Evolutionary conservation across 37 sponge, comb jelly and placozoan species (phyloP), one percentile per base, ranked within the genome.

Genomic region (Eunapius fragilis): DNA sequence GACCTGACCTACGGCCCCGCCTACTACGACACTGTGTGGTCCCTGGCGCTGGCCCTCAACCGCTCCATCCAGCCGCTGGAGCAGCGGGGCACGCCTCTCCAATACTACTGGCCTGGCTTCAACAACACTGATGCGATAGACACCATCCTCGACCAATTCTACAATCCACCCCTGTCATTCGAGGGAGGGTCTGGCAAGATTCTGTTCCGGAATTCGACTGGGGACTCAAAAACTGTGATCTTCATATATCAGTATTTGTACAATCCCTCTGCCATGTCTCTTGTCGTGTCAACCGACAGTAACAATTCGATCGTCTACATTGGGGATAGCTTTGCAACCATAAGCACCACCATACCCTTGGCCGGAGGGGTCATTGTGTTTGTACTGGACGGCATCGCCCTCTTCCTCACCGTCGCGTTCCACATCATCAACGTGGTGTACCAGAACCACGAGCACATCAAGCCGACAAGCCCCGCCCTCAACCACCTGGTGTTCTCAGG

Each of bases 11-110:
- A 34, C 25, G 81, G 50, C 3, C 33, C 78, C 17, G 0, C 68
- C n/a, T 74, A 80, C 68, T 80, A 87, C 24, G 87, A 87, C 73
- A 81, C 87, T 6, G 81, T 74, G 41, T 87, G 80, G 87, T 80
- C 87, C 17, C 30, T 87, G 67, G 87, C 81, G 0, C 71, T 87
- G 24, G 74, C 81, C 2, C 14, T 87, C 22, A 50, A 80, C 75
- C 58, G 58, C 58, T 58, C 58, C 17, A 19, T 58, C 58, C 58
- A 12, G 19, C 1, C 14, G 19, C 58, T 58, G 58, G 14, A 58
- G 19, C 58, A 58, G 58, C 58, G 17, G 17, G 58, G 58, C 58
- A 58, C 58, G 14, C 58, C 58, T 19, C 58, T 58, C 14, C 58
- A 58, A 19, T 58, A 58, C 17, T 58, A 58, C 58, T 58, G 58